Percentiles rank a stretch among this genome's conserved stretches.
Evolutionary conservation across 2,888 invertebrate species (phyloP).

Genomic region (Stenichneumon culpator): DNA sequence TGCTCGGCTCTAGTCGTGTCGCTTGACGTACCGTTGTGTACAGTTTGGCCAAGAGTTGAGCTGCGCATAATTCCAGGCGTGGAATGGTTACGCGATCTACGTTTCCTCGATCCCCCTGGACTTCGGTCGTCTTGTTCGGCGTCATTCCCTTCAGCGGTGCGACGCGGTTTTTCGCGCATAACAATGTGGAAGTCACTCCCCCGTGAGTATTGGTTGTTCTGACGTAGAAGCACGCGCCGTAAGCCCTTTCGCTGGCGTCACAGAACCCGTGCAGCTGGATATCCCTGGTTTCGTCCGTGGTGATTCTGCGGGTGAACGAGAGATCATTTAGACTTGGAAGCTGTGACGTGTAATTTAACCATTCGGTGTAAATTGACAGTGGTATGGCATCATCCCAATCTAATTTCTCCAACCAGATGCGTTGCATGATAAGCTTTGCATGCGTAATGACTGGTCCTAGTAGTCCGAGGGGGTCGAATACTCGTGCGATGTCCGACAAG

Average conservation of each 20-base stretch:
- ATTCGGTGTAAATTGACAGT: conserved; percentile 53
- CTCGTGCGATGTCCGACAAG: conserved; percentile 70
- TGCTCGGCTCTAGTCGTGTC: conserved; percentile 18
- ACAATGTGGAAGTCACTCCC: too few species aligned
- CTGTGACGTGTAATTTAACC: conserved; percentile 57
- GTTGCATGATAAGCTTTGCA: conserved; percentile 71
- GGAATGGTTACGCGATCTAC: conserved; percentile 25
- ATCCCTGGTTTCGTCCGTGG: not conserved
- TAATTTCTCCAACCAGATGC: conserved; percentile 68
- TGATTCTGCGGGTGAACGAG: conserved; percentile 56
- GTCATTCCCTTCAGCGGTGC: too few species aligned
- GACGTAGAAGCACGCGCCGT: conserved; percentile 64
- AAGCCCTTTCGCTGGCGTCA: conserved; percentile 68
- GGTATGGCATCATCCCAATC: conserved; percentile 72
- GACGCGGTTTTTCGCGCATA: too few species aligned
- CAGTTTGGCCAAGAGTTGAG: conserved; percentile 45
- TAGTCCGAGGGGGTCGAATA: conserved; percentile 71
- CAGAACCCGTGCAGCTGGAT: conserved; percentile 71
- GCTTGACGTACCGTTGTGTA: conserved; percentile 16
- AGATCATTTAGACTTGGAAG: conserved; percentile 60
- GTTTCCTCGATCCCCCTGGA: not conserved
- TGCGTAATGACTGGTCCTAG: conserved; percentile 68
- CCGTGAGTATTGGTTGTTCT: not conserved
- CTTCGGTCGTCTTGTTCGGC: not conserved
- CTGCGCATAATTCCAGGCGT: conserved; percentile 59